These are phyloP conservation scores for Mactromeris polynyma DNA, from an alignment of 2,888 invertebrate species.

Conservation along the genomic window DNA sequence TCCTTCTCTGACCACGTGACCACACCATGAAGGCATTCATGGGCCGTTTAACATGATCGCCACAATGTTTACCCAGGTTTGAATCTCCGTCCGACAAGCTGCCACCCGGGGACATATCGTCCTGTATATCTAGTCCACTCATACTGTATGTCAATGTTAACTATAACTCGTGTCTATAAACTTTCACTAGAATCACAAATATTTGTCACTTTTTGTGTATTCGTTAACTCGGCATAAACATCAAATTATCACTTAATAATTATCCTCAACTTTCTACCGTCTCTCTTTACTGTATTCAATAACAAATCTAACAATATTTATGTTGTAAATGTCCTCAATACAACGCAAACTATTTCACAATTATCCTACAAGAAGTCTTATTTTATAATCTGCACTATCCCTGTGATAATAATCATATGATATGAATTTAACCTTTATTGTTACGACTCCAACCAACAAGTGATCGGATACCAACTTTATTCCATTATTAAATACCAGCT, in stretches of 20 bases:
- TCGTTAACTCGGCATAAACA: background rate
- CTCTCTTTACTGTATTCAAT: background rate
- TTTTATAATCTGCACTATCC: background rate
- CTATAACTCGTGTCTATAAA: background rate
- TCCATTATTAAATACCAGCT: constrained; percentile 55
- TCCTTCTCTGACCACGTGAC: constrained; percentile 98
- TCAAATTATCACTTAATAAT: background rate
- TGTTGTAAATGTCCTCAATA: background rate
- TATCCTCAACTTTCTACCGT: background rate
- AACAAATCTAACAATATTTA: background rate
- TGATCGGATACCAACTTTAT: constrained; percentile 35
- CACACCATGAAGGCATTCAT: constrained; percentile 99
- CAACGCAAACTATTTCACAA: background rate
- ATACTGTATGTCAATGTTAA: background rate
- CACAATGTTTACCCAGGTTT: constrained; percentile 59
- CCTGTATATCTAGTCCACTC: constrained; percentile 50
- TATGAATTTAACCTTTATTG: constrained; percentile 27
- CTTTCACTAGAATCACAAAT: too few species aligned
- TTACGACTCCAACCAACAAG: constrained; percentile 28
- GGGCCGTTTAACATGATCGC: constrained; percentile 96
- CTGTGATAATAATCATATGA: background rate
- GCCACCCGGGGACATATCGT: constrained; percentile 63
- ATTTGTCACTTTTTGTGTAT: background rate
- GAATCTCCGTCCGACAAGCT: constrained; percentile 61
- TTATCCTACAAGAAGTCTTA: background rate